Conservation (phyloP, 2,113 vertebrate genomes). For the Pituophis catenifer region DNA sequence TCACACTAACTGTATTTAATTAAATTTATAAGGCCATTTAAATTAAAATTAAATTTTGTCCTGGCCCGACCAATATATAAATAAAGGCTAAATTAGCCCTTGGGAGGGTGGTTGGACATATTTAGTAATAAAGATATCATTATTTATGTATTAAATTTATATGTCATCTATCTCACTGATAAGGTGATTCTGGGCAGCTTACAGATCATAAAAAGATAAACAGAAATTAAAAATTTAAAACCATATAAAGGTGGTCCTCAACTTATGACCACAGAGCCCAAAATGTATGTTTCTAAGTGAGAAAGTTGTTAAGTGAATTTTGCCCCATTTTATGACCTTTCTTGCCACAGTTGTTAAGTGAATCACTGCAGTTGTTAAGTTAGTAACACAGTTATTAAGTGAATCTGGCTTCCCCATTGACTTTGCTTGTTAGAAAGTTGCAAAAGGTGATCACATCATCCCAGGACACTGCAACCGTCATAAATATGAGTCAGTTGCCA, state of each 20-base stretch:
- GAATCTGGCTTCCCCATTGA: not conserved
- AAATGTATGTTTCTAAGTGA: not conserved
- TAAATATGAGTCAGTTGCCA: not conserved
- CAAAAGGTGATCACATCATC: not conserved
- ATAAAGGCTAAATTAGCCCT: not conserved
- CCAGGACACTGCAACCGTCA: not conserved
- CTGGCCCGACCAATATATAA: not conserved
- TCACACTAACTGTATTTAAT: not conserved
- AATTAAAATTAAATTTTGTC: not conserved
- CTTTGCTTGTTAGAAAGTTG: not conserved
- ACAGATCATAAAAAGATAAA: no score
- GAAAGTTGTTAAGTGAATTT: not conserved
- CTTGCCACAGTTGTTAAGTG: not conserved
- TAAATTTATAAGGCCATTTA: not conserved
- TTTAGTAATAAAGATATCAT: not conserved
- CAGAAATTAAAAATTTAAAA: not conserved
- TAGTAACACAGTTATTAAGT: not conserved
- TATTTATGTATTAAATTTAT: not conserved
- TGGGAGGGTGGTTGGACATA: not conserved
- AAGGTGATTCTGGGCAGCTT: no score
- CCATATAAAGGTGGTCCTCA: not conserved
- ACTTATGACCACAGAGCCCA: not conserved
- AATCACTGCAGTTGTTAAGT: not conserved
- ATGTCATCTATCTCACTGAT: no score
- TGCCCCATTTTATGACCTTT: not conserved